phyloP scores from a whole-genome alignment of 2,113 vertebrate species.

The Trinectes maculatus region DNA sequence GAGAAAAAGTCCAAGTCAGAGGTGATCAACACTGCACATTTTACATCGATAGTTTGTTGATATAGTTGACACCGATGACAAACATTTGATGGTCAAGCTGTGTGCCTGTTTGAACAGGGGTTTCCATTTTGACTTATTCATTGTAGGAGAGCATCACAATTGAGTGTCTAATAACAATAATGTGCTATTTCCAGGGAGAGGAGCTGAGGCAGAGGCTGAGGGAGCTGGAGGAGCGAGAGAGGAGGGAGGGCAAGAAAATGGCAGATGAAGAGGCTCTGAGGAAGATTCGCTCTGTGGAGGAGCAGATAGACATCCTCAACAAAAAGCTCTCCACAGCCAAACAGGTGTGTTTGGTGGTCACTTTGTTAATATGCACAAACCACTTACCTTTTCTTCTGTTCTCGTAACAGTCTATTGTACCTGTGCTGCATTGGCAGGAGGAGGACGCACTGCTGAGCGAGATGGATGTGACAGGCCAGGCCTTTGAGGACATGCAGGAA shows the following conservation, averaged over 20 bases:
- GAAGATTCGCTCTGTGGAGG: conserved; percentile 94
- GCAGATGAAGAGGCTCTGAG: conserved; percentile 94
- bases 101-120: too few species aligned
- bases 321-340: conserved; percentile 96
- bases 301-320: conserved; percentile 95
- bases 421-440: conserved; percentile 79
- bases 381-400: fast-evolving
- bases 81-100: too few species aligned
- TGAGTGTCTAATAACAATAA: not conserved
- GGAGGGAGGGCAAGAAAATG: conserved; percentile 97
- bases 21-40: conserved; percentile 72
- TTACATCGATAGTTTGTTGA: too few species aligned
- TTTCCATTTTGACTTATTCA: not conserved
- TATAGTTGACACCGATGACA: not conserved
- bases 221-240: conserved; percentile 94
- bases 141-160: too few species aligned
- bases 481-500: conserved; percentile 99
- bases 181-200: conserved; percentile 83
- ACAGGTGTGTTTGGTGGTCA: conserved; percentile 81
- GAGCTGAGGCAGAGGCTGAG: conserved; percentile 91
- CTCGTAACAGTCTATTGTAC: not conserved
- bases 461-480: conserved; percentile 99
- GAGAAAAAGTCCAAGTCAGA: conserved; percentile 97
- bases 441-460: conserved; percentile 95
- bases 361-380: not conserved